Conservation (phyloP, 2,888 invertebrate species). For the Aporophyla lueneburgensis region DNA sequence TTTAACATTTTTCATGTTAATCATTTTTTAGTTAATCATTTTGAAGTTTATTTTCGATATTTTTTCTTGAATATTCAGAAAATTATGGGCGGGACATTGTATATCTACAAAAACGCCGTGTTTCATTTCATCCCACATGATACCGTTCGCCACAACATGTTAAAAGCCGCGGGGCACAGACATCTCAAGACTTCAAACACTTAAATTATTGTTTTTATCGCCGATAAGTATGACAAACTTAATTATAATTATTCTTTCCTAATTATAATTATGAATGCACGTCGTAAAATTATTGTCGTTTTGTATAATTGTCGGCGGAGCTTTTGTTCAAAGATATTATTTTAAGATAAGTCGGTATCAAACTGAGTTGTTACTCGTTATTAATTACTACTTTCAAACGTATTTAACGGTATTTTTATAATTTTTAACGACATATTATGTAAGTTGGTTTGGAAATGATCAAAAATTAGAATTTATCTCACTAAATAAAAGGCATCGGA, state of each 20-base stretch:
- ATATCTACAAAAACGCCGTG: neutral
- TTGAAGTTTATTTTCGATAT: too few species aligned
- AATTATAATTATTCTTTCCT: slow-evolving; percentile 57
- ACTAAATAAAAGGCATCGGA: neutral
- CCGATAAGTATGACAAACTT: slow-evolving; percentile 48
- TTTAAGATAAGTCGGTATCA: slow-evolving; percentile 45
- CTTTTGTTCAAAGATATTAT: slow-evolving; percentile 44
- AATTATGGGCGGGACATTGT: too few species aligned
- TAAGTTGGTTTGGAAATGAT: neutral
- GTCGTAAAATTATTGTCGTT: slow-evolving; percentile 43
- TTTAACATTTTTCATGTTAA: too few species aligned
- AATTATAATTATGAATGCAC: slow-evolving; percentile 57
- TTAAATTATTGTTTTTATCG: slow-evolving; percentile 53
- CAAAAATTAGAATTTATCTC: neutral
- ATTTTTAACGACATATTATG: neutral
- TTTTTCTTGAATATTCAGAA: too few species aligned
- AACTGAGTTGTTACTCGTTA: slow-evolving; percentile 46
- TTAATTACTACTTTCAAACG: slow-evolving; percentile 21
- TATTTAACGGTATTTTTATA: slow-evolving; percentile 29
- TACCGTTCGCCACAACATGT: slow-evolving; percentile 21
- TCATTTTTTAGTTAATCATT: too few species aligned
- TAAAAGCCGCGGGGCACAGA: slow-evolving; percentile 48
- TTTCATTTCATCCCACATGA: slow-evolving; percentile 28
- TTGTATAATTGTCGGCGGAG: slow-evolving; percentile 27
- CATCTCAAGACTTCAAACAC: slow-evolving; percentile 23